phyloP scores from a whole-genome alignment of 2,113 vertebrate genomes.

The Cyrtonyx montezumae region DNA sequence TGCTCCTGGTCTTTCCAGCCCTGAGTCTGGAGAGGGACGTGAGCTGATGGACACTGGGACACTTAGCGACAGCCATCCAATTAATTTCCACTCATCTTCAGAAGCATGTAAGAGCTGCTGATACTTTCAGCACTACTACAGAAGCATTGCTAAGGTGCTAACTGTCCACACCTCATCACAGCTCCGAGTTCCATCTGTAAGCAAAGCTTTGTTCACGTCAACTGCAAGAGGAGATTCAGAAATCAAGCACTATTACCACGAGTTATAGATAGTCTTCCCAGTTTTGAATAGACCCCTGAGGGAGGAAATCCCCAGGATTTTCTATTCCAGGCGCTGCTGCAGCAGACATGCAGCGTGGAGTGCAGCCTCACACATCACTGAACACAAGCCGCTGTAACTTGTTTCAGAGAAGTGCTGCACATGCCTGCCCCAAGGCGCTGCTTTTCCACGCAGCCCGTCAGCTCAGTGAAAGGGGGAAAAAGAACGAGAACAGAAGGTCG shows the following conservation, averaged over 20 bases:
- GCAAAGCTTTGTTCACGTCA: background rate
- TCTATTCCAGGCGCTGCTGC: background rate
- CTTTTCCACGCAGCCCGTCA: background rate
- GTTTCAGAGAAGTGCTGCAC: background rate
- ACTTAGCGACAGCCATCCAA: background rate
- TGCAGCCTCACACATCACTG: background rate
- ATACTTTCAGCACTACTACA: background rate
- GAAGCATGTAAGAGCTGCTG: background rate
- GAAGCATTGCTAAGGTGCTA: background rate
- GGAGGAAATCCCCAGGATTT: background rate
- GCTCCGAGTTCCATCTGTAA: background rate
- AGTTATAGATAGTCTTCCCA: background rate
- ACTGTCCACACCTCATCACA: background rate
- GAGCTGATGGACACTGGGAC: background rate
- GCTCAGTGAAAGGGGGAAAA: background rate
- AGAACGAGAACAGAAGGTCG: background rate
- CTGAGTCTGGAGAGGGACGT: background rate
- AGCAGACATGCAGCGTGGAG: background rate
- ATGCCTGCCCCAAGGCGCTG: background rate
- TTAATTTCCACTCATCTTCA: background rate
- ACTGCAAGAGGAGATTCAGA: background rate
- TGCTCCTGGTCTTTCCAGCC: background rate
- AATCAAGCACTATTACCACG: background rate
- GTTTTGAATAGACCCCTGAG: background rate
- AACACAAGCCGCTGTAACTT: background rate